Conservation (phyloP, 2,797 vertebrate genomes). For the Bovichtus diacanthus region DNA sequence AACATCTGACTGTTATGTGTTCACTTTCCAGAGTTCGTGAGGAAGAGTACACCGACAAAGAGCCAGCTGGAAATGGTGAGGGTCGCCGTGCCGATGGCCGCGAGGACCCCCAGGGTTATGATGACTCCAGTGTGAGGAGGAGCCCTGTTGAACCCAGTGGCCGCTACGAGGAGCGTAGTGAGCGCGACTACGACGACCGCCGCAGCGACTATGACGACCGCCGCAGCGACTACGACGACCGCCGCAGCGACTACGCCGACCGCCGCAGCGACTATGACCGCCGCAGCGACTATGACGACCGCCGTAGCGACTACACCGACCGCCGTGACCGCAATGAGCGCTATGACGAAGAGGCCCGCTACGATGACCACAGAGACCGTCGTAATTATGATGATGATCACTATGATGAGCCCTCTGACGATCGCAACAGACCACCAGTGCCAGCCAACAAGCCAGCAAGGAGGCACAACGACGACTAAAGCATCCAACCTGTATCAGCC, state of each 20-base stretch:
- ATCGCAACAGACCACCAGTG: conserved; percentile 54
- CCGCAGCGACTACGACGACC: conserved; percentile 49
- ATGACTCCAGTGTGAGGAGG: conserved; percentile 19
- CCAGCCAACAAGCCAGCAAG: conserved; percentile 68
- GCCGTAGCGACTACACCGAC: conserved; percentile 33
- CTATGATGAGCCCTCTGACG: conserved; percentile 58
- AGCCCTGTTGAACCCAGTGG: conserved; percentile 2
- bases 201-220: conserved; percentile 41
- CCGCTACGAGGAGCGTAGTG: conserved; percentile 23
- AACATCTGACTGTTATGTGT: conserved; percentile 5
- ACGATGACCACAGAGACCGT: conserved; percentile 32
- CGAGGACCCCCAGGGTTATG: conserved; percentile 5
- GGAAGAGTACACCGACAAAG: conserved; percentile 54
- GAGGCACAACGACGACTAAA: conserved; percentile 49
- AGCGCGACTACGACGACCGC: conserved; percentile 16
- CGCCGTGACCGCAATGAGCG: conserved; percentile 44
- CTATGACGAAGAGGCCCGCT: conserved; percentile 45
- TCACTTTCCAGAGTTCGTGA: conserved; percentile 53
- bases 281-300: conserved; percentile 36
- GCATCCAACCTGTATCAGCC: neutral
- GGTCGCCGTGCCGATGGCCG: neutral
- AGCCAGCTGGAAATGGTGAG: conserved; percentile 18
- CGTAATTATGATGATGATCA: conserved; percentile 33
- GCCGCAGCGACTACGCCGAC: conserved; percentile 40
- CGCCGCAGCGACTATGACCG: conserved; percentile 40